A percentile compares a stretch with the other conserved stretches of the same genome.
Evolutionary conservation across 2,888 invertebrate genomes (phyloP).

Genomic region (Eupelmus urozonus): DNA sequence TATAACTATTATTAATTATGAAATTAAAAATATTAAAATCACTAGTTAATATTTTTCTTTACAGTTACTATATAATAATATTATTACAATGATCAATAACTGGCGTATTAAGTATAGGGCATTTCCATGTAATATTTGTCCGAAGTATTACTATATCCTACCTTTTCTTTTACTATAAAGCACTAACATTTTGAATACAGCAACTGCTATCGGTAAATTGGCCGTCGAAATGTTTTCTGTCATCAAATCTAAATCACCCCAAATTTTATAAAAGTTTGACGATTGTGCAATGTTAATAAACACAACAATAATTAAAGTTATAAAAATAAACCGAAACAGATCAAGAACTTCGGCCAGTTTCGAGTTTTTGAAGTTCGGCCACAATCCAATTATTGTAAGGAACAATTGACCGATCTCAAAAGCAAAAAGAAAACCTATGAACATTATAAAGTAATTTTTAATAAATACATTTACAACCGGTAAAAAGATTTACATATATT

Average conservation of each 20-base stretch:
- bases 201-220: constrained; percentile 45
- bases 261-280: constrained; percentile 42
- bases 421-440: constrained; percentile 40
- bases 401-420: constrained; percentile 38
- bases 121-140: not conserved
- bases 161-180: constrained; percentile 45
- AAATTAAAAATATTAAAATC: not conserved
- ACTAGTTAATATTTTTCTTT: too few relatives aligned
- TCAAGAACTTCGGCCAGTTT: not conserved
- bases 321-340: not conserved
- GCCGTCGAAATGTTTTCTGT: constrained; percentile 53
- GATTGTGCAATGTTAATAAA: constrained; percentile 53
- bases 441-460: too few relatives aligned
- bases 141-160: constrained; percentile 11
- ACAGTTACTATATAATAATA: too few relatives aligned
- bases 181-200: constrained; percentile 48
- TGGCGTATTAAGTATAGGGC: too few relatives aligned
- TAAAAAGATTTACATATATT: too few relatives aligned
- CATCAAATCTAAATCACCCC: constrained; percentile 51
- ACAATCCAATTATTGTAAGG: constrained; percentile 52
- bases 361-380: constrained; percentile 43
- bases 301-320: constrained; percentile 20
- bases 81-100: too few relatives aligned
- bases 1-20: too few relatives aligned
- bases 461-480: too few relatives aligned